Conservation (phyloP, 2,113 vertebrate species). For the Labeo rohita region DNA sequence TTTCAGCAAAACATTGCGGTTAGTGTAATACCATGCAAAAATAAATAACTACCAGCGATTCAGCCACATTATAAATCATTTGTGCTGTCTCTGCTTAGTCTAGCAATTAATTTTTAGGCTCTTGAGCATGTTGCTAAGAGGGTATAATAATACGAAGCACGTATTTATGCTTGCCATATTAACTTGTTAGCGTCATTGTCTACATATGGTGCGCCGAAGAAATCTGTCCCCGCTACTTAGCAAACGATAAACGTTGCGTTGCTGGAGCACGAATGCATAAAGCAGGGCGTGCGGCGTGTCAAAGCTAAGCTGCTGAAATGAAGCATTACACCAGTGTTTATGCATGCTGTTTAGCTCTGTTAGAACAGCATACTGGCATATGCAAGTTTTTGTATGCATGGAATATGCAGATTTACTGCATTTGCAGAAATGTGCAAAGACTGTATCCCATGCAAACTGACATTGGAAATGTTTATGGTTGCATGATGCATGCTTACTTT, state of each 20-base stretch:
- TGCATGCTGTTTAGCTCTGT: neutral
- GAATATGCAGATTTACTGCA: slow-evolving; percentile 12
- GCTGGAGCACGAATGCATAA: slow-evolving; percentile 43
- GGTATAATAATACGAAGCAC: slow-evolving; percentile 65
- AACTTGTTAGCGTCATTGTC: slow-evolving; percentile 63
- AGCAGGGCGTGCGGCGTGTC: slow-evolving; percentile 3
- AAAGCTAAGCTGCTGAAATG: slow-evolving; percentile 34
- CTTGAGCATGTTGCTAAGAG: slow-evolving; percentile 65
- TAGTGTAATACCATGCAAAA: slow-evolving; percentile 64
- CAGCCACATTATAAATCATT: slow-evolving; percentile 67
- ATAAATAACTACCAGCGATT: slow-evolving; percentile 68
- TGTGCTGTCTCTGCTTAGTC: slow-evolving; percentile 66
- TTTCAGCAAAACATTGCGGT: slow-evolving; percentile 62
- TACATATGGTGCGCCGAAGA: slow-evolving; percentile 57
- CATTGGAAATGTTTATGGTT: neutral
- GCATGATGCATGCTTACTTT: neutral
- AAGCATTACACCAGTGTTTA: neutral
- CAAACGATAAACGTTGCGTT: slow-evolving; percentile 62
- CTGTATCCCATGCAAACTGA: neutral
- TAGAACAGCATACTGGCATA: neutral
- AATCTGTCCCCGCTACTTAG: slow-evolving; percentile 62
- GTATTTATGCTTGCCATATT: slow-evolving; percentile 65
- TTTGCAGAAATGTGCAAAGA: neutral
- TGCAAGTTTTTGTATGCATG: neutral
- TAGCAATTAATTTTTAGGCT: slow-evolving; percentile 67